Evolutionary conservation across 2,113 vertebrate genomes (phyloP).

Genomic region (Triplophysa dalaica): DNA sequence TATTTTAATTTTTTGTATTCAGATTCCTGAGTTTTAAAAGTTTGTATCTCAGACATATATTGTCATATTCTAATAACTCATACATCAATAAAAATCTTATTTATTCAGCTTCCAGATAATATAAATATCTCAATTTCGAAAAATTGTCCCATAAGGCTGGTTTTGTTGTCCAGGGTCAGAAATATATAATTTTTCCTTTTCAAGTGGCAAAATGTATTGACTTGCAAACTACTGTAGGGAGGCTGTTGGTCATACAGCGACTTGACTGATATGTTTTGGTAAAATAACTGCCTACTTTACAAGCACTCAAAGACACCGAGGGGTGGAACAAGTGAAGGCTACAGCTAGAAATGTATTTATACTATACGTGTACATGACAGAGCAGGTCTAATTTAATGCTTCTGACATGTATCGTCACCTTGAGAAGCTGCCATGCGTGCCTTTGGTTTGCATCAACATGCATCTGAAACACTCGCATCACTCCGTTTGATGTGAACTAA

Average conservation of each 20-base stretch:
- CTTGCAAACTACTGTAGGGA: not conserved
- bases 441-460: not conserved
- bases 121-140: too few species aligned
- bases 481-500: not conserved
- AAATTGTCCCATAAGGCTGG: too few species aligned
- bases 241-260: not conserved
- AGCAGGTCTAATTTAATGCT: too few species aligned
- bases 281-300: constrained; percentile 1
- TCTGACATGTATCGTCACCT: not conserved
- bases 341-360: not conserved
- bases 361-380: not conserved
- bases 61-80: too few species aligned
- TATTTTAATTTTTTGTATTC: too few species aligned
- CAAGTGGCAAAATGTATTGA: not conserved
- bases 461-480: not conserved
- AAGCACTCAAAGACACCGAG: too few species aligned
- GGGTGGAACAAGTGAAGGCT: not conserved
- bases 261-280: constrained; percentile 8
- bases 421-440: not conserved
- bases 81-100: too few species aligned
- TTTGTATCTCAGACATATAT: too few species aligned
- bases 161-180: too few species aligned
- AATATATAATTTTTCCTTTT: not conserved
- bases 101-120: too few species aligned
- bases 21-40: too few species aligned